Percentiles rank a stretch among this genome's conserved stretches.
These are phyloP conservation scores for Vulpes lagopus DNA, from an alignment of 2,113 vertebrate genomes.

Conservation along the genomic window DNA sequence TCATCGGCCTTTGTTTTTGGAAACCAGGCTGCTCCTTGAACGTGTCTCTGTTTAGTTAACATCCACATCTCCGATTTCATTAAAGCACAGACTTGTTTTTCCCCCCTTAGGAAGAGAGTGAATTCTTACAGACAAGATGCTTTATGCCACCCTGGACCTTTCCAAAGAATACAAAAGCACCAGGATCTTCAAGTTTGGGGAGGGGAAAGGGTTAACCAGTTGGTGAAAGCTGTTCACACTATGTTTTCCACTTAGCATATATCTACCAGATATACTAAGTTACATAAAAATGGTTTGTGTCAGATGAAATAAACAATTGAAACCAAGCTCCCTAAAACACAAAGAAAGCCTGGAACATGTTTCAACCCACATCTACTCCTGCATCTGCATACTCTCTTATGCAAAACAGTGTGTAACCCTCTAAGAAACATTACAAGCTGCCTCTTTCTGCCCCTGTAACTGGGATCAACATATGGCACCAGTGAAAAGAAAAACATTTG, in stretches of 20 bases:
- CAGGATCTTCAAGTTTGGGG: slow-evolving; percentile 4
- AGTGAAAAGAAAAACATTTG: slow-evolving; percentile 87
- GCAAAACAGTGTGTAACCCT: slow-evolving; percentile 85
- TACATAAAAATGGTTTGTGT: slow-evolving; percentile 74
- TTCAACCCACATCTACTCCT: slow-evolving; percentile 80
- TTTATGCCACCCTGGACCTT: slow-evolving; percentile 77
- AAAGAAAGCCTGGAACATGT: slow-evolving; percentile 79
- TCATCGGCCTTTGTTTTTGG: slow-evolving; percentile 85
- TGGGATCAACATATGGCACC: slow-evolving; percentile 85
- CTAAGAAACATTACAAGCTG: slow-evolving; percentile 86
- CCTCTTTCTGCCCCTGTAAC: slow-evolving; percentile 86
- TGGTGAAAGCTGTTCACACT: slow-evolving; percentile 69
- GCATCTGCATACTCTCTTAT: slow-evolving; percentile 82
- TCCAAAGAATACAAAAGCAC: slow-evolving; percentile 75
- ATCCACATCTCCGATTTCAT: slow-evolving; percentile 83
- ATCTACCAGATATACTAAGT: slow-evolving; percentile 59
- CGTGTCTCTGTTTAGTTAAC: slow-evolving; percentile 79
- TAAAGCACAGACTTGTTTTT: slow-evolving; percentile 59
- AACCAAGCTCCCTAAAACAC: slow-evolving; percentile 83
- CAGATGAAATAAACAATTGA: slow-evolving; percentile 80
- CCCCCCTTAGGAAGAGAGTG: slow-evolving; percentile 60
- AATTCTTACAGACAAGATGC: slow-evolving; percentile 71
- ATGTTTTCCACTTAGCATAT: slow-evolving; percentile 70
- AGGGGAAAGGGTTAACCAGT: background rate
- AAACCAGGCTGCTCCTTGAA: slow-evolving; percentile 81